Evolutionary conservation across 2,888 invertebrate species (phyloP), one percentile per base, ranked within the genome.

Genomic region (Ariolimax columbianus): DNA sequence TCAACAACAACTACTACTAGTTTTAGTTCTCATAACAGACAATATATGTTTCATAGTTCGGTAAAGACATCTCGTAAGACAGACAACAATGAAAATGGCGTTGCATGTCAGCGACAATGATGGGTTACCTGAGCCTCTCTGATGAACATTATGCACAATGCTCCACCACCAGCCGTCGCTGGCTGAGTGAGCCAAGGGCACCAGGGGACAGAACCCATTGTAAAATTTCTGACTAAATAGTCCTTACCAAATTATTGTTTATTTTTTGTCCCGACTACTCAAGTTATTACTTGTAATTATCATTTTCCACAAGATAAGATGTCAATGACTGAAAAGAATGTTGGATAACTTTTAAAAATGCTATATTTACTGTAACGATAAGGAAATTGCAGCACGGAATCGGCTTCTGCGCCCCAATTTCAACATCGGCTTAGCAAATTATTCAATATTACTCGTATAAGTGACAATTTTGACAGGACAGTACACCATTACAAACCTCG

Each of bases 171-270:
- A 75, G 81, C 59, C 83, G 43, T 83, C 51, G 77, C 55, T 75
- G 81, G 85, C 70, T 78, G 84, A 77, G 85, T 81, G 81, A 84
- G 79, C 70, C 84, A 84, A 84, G 85, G 85, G 80, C 80, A 78
- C 70, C 82, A 85, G 82, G 85, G 85, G 85, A 85, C 63, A 43
- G 59, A 85, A 85, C 85, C 77, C 85, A 85, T 77, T 73, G 81
- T 81, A 85, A 85, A 81, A 82, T 85, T 85, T 85, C 82, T 77
- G 33, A 77, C 77, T 82, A 47, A 23, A 40, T 82, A 85, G 85
- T 85, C 85, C 82, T 72, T 82, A 82, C 85, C 43, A 85, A 85
- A 85, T 85, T 85, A 85, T 85, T 85, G 85, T 85, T 85, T 85
- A 85, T 85, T 85, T 82, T 55, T 79, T 79, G 30, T 47, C 43